These are phyloP conservation scores for Ophion costatus DNA, from an alignment of 2,888 invertebrate species.

Conservation along the genomic window DNA sequence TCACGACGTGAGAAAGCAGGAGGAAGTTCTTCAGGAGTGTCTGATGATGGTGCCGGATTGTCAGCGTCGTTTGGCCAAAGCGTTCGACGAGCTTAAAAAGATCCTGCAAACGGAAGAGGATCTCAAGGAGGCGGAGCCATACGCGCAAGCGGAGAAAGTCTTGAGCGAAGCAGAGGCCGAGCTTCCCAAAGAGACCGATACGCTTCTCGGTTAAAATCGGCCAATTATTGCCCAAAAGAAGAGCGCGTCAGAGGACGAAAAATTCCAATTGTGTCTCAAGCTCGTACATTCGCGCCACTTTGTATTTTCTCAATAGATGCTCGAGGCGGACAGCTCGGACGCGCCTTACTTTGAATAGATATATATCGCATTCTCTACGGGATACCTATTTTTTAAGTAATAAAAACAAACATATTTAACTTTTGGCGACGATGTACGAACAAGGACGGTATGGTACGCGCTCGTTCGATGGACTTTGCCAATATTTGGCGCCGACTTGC, in stretches of 20 bases:
- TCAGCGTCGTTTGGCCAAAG: constrained; percentile 90
- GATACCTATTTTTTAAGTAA: constrained; percentile 24
- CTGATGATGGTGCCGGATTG: constrained; percentile 97
- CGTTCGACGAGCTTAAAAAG: constrained; percentile 90
- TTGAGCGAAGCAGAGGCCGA: constrained; percentile 85
- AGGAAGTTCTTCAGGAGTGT: constrained; percentile 94
- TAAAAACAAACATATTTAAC: not conserved
- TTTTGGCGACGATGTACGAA: constrained; percentile 43
- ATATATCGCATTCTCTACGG: constrained; percentile 3
- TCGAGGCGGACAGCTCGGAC: not conserved
- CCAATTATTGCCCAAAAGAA: not conserved
- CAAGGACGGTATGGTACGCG: constrained; percentile 29
- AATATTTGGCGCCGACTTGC: constrained; percentile 16
- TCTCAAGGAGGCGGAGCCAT: constrained; percentile 90
- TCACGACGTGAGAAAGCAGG: constrained; percentile 92
- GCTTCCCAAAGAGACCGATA: constrained; percentile 76
- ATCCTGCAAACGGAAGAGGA: constrained; percentile 91
- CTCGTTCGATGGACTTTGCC: constrained; percentile 9
- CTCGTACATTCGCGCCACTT: constrained; percentile 50
- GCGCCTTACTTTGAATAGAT: not conserved
- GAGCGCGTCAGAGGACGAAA: not conserved
- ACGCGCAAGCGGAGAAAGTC: constrained; percentile 87
- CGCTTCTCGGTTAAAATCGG: constrained; percentile 36
- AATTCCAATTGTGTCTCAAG: constrained; percentile 32
- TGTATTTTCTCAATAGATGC: constrained; percentile 15